Conservation (phyloP, 2,888 invertebrate genomes). For the Holacanthella duospinosa region DNA sequence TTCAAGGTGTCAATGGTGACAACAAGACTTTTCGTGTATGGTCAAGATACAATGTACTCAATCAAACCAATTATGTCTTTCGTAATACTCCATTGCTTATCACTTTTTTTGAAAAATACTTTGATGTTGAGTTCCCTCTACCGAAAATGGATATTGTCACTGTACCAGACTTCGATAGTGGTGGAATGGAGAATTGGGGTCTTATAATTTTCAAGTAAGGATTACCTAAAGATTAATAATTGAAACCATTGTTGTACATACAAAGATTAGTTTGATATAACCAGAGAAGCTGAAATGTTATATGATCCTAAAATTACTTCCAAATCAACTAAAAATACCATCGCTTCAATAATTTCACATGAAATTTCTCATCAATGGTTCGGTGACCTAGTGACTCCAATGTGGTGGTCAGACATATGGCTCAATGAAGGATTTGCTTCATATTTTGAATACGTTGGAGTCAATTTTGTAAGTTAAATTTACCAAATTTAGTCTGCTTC, state of each 20-base stretch:
- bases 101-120: constrained; percentile 54
- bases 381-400: constrained; percentile 59
- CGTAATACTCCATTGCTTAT: constrained; percentile 5
- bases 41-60: background rate
- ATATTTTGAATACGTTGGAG: constrained; percentile 25
- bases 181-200: constrained; percentile 32
- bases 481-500: background rate
- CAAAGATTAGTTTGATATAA: background rate
- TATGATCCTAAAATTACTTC: background rate
- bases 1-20: background rate
- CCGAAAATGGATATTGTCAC: constrained; percentile 33
- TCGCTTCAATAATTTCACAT: constrained; percentile 1
- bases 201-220: constrained; percentile 18
- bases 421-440: constrained; percentile 34
- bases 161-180: constrained; percentile 25
- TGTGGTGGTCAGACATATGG: constrained; percentile 40
- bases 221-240: background rate
- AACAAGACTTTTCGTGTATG: background rate
- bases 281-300: constrained; percentile 1
- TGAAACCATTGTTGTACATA: too few species aligned
- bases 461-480: constrained; percentile 9
- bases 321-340: constrained; percentile 1
- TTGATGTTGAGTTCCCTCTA: constrained; percentile 59
- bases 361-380: constrained; percentile 56
- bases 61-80: constrained; percentile 6